Conservation (phyloP, 1,140 invertebrate genomes). For the Pomacea maculata region DNA sequence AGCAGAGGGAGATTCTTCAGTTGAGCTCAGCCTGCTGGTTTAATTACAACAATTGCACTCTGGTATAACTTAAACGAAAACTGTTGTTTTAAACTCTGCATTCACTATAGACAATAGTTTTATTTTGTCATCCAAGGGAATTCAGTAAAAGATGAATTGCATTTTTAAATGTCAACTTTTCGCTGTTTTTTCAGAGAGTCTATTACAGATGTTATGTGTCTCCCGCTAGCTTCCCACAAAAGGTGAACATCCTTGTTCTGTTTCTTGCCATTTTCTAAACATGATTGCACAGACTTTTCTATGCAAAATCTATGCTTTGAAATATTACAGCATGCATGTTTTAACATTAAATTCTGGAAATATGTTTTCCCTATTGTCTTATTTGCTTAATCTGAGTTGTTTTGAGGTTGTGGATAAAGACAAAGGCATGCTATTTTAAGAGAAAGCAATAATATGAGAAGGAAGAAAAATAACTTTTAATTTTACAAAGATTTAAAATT, state of each 20-base stretch:
- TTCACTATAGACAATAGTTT: background rate
- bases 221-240: conserved; percentile 71
- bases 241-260: conserved; percentile 31
- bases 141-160: background rate
- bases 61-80: too few relatives aligned
- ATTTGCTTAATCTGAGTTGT: too few relatives aligned
- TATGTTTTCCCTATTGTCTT: too few relatives aligned
- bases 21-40: too few relatives aligned
- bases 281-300: too few relatives aligned
- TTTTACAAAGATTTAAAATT: background rate
- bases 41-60: too few relatives aligned
- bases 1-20: too few relatives aligned
- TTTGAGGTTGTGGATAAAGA: too few relatives aligned
- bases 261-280: too few relatives aligned
- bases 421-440: background rate
- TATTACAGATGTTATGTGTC: conserved; percentile 56
- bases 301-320: too few relatives aligned
- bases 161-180: background rate
- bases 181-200: conserved; percentile 37
- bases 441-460: background rate
- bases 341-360: too few relatives aligned
- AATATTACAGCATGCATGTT: too few relatives aligned
- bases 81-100: background rate
- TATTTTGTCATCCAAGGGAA: background rate
- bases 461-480: background rate